phyloP scores from a whole-genome alignment of 2,797 vertebrate genomes.

The Gouania willdenowi region DNA sequence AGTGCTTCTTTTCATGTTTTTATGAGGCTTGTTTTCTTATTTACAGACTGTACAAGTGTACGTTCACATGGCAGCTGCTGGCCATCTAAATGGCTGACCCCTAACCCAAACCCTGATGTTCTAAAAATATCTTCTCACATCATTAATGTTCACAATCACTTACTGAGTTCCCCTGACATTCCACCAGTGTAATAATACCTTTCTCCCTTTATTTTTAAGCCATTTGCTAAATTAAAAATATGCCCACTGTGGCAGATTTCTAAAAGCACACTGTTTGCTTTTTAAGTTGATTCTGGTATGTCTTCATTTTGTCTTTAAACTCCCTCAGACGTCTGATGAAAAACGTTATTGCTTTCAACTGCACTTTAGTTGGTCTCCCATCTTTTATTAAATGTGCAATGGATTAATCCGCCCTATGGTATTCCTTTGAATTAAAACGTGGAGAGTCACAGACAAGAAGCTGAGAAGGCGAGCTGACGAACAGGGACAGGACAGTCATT shows the following conservation, averaged over 20 bases:
- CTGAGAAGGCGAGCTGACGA: conserved; percentile 7
- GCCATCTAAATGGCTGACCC: conserved; percentile 5
- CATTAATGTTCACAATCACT: conserved; percentile 25
- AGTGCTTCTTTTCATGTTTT: conserved; percentile 3
- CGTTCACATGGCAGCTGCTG: neutral
- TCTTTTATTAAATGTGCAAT: conserved; percentile 46
- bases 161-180: too few relatives aligned
- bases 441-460: conserved; percentile 13
- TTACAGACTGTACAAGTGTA: conserved; percentile 14
- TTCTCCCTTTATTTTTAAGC: conserved; percentile 26
- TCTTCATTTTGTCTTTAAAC: conserved; percentile 9
- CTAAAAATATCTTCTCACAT: conserved; percentile 37
- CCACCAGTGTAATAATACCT: too few relatives aligned
- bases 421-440: conserved; percentile 45
- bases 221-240: conserved; percentile 51
- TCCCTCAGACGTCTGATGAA: conserved; percentile 45
- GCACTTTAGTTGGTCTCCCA: conserved; percentile 39
- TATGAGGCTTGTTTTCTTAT: conserved; percentile 20
- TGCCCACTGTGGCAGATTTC: conserved; percentile 1
- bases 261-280: conserved; percentile 12
- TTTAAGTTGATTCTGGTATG: conserved; percentile 7
- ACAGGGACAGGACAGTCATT: neutral
- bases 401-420: conserved; percentile 41
- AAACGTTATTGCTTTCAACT: conserved; percentile 52
- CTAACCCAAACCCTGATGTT: conserved; percentile 9